A percentile compares a stretch with the other conserved stretches of the same genome.
Conservation (phyloP, 2,113 vertebrate species). For the Melierax canorus region DNA sequence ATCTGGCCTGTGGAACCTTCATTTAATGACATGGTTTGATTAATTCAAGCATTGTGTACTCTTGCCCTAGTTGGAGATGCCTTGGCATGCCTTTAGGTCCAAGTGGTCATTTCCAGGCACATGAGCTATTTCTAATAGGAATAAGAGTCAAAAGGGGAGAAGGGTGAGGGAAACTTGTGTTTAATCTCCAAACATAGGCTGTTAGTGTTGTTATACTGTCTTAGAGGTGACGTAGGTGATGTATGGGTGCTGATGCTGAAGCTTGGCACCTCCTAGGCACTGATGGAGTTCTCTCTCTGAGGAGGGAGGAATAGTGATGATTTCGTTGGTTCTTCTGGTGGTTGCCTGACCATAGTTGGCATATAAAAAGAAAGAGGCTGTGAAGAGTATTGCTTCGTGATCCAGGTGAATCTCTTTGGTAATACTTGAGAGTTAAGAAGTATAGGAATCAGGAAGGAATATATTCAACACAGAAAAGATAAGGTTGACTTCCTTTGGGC, state of each 20-base stretch:
- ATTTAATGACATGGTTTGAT: not conserved
- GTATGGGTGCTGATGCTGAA: not conserved
- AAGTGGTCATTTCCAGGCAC: not conserved
- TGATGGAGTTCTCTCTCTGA: not conserved
- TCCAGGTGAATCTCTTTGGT: not conserved
- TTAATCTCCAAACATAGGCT: conserved; percentile 1
- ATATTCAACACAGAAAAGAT: not conserved
- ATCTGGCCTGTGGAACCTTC: not conserved
- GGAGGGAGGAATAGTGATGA: not conserved
- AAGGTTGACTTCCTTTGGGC: not conserved
- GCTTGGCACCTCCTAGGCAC: not conserved
- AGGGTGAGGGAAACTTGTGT: not conserved
- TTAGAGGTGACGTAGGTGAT: not conserved
- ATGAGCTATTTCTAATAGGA: not conserved
- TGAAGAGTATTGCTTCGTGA: not conserved
- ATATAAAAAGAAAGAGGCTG: not conserved
- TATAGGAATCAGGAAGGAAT: not conserved
- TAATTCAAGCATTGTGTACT: conserved; percentile 9
- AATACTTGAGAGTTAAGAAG: not conserved
- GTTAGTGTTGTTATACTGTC: not conserved
- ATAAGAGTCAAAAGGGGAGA: not conserved
- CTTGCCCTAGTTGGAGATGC: not conserved
- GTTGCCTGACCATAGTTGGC: not conserved
- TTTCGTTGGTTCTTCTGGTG: not conserved
- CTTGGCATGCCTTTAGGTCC: not conserved